Evolutionary conservation across 23 tunicate species (phyloP), one percentile per base, ranked within the genome.

Genomic region (Halocynthia aurantium): DNA sequence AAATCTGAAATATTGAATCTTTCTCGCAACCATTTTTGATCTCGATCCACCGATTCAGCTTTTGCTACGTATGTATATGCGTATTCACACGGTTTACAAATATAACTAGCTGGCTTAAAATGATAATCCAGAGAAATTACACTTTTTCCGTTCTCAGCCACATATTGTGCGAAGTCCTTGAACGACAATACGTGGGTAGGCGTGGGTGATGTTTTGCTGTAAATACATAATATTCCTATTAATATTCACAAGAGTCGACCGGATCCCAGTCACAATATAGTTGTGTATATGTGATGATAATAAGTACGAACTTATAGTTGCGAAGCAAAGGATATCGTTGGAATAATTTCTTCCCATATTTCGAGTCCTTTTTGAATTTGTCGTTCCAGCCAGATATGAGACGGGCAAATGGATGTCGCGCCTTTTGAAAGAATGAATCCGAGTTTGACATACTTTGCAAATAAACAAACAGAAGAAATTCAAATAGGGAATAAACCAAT

Each of bases 381-480:
- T 65, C 70, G 5, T 65, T 65, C 70, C 70, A 65, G 15, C 70
- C 70, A 5, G 70, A 65, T 10, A 65, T 65, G 49, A 65, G 31
- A 8, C 70, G 70, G 31, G 70, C 70, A 15, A 65, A 65, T 10
- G 70, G 70, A 65, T 65, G 70, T 9, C 70, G 70, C 15, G 70
- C 70, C 70, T 65, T 40, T 58, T 13, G 17, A 58, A 31, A 31
- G 44, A 31, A 31, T 31, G 1, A 31, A 31, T 4, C 44, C 44
- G 4, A 13, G 63, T 58, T 15, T 58, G 63, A 58, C 15, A n/a
- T 13, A 58, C 17, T 15, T 58, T 58, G 17, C 17, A 58, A 58
- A 4, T 2, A 58, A n/a, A 15, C 17, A 13, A 15, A 58, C 15
- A 58, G 63, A 13, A 15, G 63, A n/a, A 13, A 58, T 58, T 58